These are phyloP conservation scores for Eulemur rufifrons DNA, from an alignment of 2,113 vertebrate species.

Conservation along the genomic window DNA sequence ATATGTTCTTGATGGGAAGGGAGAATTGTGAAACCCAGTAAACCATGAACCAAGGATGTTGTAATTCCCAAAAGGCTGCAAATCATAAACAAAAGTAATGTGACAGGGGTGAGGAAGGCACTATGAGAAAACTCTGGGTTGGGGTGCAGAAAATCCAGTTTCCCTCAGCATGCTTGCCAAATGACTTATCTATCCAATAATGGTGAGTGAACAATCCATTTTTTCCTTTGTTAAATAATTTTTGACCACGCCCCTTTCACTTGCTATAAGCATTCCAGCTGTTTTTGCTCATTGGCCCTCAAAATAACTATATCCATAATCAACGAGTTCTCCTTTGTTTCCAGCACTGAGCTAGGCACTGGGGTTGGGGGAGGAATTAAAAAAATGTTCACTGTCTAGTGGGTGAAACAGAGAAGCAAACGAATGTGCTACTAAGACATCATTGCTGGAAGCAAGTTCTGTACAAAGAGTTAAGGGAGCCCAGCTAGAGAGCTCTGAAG, in stretches of 20 bases:
- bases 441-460: neutral
- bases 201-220: neutral
- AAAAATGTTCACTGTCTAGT: neutral
- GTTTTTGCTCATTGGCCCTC: neutral
- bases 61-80: conserved; percentile 57
- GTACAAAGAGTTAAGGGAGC: no score
- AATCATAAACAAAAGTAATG: conserved; percentile 53
- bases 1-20: conserved; percentile 30
- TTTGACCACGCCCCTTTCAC: neutral
- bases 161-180: neutral
- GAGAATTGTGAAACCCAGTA: conserved; percentile 50
- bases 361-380: neutral
- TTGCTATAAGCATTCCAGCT: conserved; percentile 4
- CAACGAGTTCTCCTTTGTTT: neutral
- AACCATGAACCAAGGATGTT: conserved; percentile 14
- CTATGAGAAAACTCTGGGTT: neutral
- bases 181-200: neutral
- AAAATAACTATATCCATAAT: neutral
- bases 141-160: neutral
- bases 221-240: neutral
- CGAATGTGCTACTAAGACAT: no score
- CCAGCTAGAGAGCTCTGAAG: neutral
- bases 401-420: neutral
- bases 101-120: neutral
- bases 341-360: neutral